phyloP scores from a whole-genome alignment of 2,113 vertebrate species.

The Hippocampus zosterae region DNA sequence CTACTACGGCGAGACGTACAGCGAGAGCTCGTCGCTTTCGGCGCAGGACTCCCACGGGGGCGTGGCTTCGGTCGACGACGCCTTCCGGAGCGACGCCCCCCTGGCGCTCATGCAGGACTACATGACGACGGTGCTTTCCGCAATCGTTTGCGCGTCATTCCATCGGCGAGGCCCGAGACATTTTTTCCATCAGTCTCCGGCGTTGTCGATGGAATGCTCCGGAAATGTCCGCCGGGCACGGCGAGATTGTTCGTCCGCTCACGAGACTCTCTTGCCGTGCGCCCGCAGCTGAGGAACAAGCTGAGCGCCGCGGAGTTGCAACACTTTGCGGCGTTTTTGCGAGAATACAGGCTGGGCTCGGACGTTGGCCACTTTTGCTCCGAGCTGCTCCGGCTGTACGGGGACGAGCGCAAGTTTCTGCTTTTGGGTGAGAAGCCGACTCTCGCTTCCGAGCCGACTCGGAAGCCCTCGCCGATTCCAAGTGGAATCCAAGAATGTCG shows the following conservation, averaged over 20 bases:
- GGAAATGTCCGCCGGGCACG: too few species aligned
- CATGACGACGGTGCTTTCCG: conserved; percentile 81
- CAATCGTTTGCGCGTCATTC: not conserved
- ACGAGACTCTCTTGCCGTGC: not conserved
- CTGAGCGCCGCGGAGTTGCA: conserved; percentile 85
- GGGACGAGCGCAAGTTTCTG: conserved; percentile 90
- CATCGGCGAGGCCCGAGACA: not conserved
- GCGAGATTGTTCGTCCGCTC: not conserved
- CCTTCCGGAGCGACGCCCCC: conserved; percentile 72
- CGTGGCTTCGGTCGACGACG: conserved; percentile 76
- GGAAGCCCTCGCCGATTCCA: too few species aligned
- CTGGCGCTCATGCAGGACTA: conserved; percentile 92
- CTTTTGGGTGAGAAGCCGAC: conserved; percentile 80
- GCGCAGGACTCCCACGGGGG: conserved; percentile 82
- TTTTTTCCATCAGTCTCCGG: too few species aligned
- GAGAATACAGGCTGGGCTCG: conserved; percentile 85
- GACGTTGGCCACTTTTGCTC: conserved; percentile 83
- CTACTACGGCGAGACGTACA: conserved; percentile 84
- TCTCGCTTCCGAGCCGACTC: too few species aligned
- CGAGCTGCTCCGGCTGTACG: conserved; percentile 85
- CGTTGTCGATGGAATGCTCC: too few species aligned
- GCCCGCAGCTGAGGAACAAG: conserved; percentile 85
- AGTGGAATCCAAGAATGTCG: too few species aligned
- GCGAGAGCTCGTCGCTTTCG: conserved; percentile 81
- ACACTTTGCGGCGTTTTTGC: conserved; percentile 85